These are phyloP conservation scores for Heliconius himera DNA, from an alignment of 1,140 invertebrate genomes.

Conservation along the genomic window DNA sequence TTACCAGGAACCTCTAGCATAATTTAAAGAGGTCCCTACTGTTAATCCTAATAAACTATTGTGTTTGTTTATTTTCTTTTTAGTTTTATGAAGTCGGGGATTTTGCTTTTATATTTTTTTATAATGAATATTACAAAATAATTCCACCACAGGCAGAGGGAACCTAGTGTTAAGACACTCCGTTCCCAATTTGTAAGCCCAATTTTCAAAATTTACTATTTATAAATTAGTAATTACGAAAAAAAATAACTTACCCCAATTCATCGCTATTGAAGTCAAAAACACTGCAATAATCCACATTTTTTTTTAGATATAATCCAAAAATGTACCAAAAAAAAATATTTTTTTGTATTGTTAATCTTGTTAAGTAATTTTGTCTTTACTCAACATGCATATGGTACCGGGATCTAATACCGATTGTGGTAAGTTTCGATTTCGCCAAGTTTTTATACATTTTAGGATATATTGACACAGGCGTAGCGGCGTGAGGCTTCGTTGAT, in stretches of 20 bases:
- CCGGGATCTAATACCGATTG: slow-evolving; percentile 28
- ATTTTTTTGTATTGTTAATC: background rate
- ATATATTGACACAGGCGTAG: slow-evolving; percentile 13
- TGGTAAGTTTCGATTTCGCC: slow-evolving; percentile 12
- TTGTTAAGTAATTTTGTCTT: background rate
- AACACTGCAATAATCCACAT: slow-evolving; percentile 29
- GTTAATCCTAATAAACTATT: too few species aligned
- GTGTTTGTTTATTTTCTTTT: too few species aligned
- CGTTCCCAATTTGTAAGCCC: background rate
- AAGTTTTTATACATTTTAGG: slow-evolving; percentile 39
- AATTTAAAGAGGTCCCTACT: too few species aligned
- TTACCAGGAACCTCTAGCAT: too few species aligned
- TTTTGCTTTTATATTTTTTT: too few species aligned
- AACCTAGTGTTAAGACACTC: background rate
- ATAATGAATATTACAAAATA: too few species aligned
- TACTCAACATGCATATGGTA: background rate
- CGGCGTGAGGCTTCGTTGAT: background rate
- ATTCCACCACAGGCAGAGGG: background rate
- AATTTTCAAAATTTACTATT: background rate
- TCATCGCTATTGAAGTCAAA: slow-evolving; percentile 20
- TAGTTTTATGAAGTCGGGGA: too few species aligned
- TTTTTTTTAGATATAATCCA: slow-evolving; percentile 10
- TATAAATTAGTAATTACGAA: background rate
- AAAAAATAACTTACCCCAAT: slow-evolving; percentile 24
- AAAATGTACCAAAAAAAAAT: background rate